Evolutionary conservation across 2,797 vertebrate genomes (phyloP).

Genomic region (Heliangelus exortis): DNA sequence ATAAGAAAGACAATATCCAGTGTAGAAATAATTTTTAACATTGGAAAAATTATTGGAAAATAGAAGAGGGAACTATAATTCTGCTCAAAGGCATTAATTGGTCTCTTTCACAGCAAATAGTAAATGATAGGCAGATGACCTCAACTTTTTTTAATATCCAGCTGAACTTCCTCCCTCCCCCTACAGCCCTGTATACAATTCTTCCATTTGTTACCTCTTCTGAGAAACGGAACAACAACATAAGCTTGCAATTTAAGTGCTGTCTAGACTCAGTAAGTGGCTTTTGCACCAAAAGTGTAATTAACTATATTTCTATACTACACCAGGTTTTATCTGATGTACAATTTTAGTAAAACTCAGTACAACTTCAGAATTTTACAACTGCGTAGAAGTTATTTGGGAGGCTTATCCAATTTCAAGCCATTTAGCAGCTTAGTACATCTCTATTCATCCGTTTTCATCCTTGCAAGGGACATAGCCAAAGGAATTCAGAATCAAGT

Average conservation of each 20-base stretch:
- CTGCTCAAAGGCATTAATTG: not conserved
- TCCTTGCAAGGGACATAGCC: fast-evolving
- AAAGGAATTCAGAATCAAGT: not conserved
- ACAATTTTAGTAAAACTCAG: not conserved
- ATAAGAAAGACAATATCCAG: not conserved
- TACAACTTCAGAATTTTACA: not conserved
- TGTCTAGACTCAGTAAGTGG: not conserved
- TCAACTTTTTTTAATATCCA: not conserved
- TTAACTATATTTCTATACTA: not conserved
- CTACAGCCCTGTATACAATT: not conserved
- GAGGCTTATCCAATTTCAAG: not conserved
- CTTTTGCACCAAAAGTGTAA: not conserved
- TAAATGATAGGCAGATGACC: not conserved
- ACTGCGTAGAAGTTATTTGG: not conserved
- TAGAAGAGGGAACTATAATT: not conserved
- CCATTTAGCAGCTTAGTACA: not conserved
- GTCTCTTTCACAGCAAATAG: not conserved
- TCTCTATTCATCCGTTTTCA: not conserved
- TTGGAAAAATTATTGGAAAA: not conserved
- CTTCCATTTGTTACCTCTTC: not conserved
- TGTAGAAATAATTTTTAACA: not conserved
- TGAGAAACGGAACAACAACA: not conserved
- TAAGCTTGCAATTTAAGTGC: not conserved
- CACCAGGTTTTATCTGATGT: not conserved
- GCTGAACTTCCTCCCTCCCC: not conserved